A percentile compares a stretch with the other conserved stretches of the same genome.
Conservation (phyloP, 2,888 invertebrate species). For the Scrobipalpa costella region DNA sequence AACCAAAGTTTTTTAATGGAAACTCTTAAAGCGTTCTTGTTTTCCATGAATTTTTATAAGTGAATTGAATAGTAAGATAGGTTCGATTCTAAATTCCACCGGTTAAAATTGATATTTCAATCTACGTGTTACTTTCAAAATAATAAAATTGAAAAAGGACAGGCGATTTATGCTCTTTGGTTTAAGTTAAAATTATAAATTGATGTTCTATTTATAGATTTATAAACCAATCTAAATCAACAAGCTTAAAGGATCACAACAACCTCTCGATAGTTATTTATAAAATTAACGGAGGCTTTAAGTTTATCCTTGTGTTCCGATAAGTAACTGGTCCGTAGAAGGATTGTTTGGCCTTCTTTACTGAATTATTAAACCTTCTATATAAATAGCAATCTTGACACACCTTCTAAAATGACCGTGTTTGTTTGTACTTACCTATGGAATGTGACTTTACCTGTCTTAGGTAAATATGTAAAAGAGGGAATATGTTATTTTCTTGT, state of each 20-base stretch:
- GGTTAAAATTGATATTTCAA: too few species aligned
- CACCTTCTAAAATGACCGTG: constrained; percentile 15
- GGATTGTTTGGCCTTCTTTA: constrained; percentile 24
- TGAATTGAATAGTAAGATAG: too few species aligned
- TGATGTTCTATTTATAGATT: too few species aligned
- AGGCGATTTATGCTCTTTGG: too few species aligned
- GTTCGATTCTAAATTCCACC: too few species aligned
- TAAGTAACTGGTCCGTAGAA: constrained; percentile 19
- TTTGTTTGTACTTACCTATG: not conserved
- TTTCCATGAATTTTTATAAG: too few species aligned
- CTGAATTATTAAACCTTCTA: constrained; percentile 22
- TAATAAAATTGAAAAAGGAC: too few species aligned
- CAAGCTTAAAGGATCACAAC: not conserved
- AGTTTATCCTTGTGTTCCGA: constrained; percentile 19
- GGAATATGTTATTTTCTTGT: not conserved
- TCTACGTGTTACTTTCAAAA: too few species aligned
- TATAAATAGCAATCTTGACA: constrained; percentile 16
- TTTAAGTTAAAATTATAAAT: too few species aligned
- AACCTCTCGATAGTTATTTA: not conserved
- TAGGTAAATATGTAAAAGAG: constrained; percentile 1
- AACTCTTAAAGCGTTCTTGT: too few species aligned
- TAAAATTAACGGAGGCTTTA: constrained; percentile 11
- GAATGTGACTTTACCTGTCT: constrained; percentile 2
- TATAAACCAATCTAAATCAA: not conserved
- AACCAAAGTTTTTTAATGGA: too few species aligned